phyloP scores from a whole-genome alignment of 2,888 invertebrate species.

The Chamaedrilus cognettii region DNA sequence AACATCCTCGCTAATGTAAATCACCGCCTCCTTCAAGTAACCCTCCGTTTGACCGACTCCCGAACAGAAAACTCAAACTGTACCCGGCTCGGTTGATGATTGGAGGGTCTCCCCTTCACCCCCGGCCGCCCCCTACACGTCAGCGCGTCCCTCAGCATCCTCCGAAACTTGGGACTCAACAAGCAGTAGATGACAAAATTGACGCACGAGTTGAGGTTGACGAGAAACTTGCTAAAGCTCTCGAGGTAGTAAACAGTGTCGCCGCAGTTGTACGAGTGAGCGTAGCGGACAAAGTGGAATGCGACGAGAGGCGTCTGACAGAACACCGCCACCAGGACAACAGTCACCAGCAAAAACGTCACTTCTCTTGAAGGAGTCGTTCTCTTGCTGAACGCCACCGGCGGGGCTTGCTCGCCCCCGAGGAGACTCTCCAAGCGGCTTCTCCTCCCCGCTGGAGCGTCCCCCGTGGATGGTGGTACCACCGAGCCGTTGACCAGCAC shows the following conservation, averaged over 20 bases:
- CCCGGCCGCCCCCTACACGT: conserved; percentile 18
- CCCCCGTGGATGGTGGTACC: background rate
- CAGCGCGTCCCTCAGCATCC: conserved; percentile 26
- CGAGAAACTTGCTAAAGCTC: conserved; percentile 38
- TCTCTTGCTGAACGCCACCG: conserved; percentile 16
- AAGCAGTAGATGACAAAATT: conserved; percentile 40
- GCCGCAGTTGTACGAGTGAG: conserved; percentile 27
- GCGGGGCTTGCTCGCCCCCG: conserved; percentile 1
- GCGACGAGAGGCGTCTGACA: conserved; percentile 39
- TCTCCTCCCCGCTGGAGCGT: no score
- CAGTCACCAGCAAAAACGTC: conserved; percentile 35
- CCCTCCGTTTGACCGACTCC: background rate
- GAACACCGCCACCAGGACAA: conserved; percentile 37
- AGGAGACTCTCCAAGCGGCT: background rate
- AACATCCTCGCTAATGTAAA: no score
- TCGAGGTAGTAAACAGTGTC: conserved; percentile 38
- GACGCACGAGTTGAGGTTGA: conserved; percentile 36
- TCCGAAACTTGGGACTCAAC: conserved; percentile 34
- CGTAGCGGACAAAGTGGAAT: conserved; percentile 39
- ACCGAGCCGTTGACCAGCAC: background rate
- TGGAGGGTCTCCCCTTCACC: background rate
- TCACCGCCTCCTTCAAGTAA: background rate
- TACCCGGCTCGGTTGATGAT: background rate
- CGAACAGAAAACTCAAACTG: conserved; percentile 8
- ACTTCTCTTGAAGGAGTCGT: conserved; percentile 23